Conservation (phyloP, 2,797 vertebrate genomes). For the Enteromius treurensis region DNA sequence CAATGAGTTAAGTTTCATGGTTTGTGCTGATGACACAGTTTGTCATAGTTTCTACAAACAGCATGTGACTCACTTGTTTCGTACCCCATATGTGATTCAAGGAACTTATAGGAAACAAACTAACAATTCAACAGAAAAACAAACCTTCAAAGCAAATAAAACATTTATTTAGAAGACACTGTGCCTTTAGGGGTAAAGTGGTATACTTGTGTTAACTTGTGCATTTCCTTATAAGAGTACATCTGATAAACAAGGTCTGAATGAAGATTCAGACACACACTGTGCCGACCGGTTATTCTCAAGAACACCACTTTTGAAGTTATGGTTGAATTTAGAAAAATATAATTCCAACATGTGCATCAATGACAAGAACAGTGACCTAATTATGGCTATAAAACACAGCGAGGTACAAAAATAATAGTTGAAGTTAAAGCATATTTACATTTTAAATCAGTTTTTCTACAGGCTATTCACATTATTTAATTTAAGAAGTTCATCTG, state of each 20-base stretch:
- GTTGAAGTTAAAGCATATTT: neutral
- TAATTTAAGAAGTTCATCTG: neutral
- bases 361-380: neutral
- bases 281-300: neutral
- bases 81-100: neutral
- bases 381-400: neutral
- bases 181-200: neutral
- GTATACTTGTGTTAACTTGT: neutral
- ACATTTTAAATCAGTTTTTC: too few relatives aligned
- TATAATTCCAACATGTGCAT: neutral
- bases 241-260: neutral
- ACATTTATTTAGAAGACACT: neutral
- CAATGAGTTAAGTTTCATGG: neutral
- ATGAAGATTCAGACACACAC: neutral
- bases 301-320: neutral
- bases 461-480: neutral
- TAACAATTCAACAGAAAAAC: neutral
- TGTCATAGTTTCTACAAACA: constrained; percentile 14
- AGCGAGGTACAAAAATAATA: neutral
- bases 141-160: neutral
- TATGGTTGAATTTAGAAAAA: neutral
- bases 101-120: neutral
- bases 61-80: neutral
- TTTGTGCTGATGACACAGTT: neutral
- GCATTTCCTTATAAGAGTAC: neutral